phyloP scores from a whole-genome alignment of 2,888 invertebrate species.

The Polia nebulosa region DNA sequence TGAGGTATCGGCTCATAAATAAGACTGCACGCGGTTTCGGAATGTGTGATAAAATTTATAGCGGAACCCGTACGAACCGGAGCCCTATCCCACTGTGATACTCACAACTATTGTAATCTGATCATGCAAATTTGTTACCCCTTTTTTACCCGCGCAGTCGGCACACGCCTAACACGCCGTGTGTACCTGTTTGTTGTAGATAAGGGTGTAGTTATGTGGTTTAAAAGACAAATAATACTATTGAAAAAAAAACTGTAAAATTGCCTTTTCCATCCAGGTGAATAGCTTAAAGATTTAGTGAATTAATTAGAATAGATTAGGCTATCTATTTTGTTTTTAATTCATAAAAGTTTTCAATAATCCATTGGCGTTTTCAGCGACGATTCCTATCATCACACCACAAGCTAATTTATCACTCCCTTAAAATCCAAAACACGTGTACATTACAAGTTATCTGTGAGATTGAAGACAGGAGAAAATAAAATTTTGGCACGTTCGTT shows the following conservation, averaged over 20 bases:
- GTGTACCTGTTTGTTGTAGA: slow-evolving; percentile 6
- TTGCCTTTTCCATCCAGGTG: not conserved
- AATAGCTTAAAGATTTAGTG: not conserved
- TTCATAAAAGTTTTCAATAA: not conserved
- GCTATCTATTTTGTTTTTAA: not conserved
- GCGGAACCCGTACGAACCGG: slow-evolving; percentile 81
- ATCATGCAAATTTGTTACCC: slow-evolving; percentile 75
- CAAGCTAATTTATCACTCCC: slow-evolving; percentile 28
- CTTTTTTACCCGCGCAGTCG: slow-evolving; percentile 51
- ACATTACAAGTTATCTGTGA: slow-evolving; percentile 62
- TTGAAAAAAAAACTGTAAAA: not conserved
- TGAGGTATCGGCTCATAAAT: slow-evolving; percentile 83
- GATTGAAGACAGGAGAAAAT: slow-evolving; percentile 68
- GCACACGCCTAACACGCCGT: slow-evolving; percentile 35
- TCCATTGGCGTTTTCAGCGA: not conserved
- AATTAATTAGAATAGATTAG: too few species aligned
- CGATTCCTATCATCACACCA: slow-evolving; percentile 34
- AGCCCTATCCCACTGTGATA: slow-evolving; percentile 80
- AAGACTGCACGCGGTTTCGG: slow-evolving; percentile 80
- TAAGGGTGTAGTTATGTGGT: slow-evolving; percentile 7
- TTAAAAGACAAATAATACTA: slow-evolving; percentile 1
- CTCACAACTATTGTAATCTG: slow-evolving; percentile 65
- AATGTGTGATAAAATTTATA: slow-evolving; percentile 84
- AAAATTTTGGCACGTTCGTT: slow-evolving; percentile 84
- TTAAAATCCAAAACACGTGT: slow-evolving; percentile 57